A percentile compares a stretch with the other conserved stretches of the same genome.
These are phyloP conservation scores for Astropecten irregularis DNA, from an alignment of 53 echinoderm and acorn worm genomes.

Conservation along the genomic window DNA sequence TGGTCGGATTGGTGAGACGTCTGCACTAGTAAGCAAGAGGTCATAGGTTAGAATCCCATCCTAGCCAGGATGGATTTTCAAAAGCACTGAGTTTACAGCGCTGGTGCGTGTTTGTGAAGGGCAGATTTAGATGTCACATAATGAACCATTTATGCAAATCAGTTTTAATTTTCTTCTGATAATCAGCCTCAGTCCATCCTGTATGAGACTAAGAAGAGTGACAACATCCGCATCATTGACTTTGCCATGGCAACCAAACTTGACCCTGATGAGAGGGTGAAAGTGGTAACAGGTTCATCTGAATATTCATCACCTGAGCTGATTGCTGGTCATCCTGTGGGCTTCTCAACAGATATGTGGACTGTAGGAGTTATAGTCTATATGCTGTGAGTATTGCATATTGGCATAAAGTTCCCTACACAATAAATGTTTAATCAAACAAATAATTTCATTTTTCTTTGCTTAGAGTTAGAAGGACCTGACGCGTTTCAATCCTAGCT, in stretches of 20 bases:
- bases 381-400: conserved; percentile 84
- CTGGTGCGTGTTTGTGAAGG: too few relatives aligned
- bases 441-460: too few relatives aligned
- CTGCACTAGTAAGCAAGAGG: too few relatives aligned
- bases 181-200: conserved; percentile 91
- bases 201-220: conserved; percentile 86
- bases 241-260: conserved; percentile 92
- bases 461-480: too few relatives aligned
- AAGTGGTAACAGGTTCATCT: conserved; percentile 77
- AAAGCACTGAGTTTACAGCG: too few relatives aligned
- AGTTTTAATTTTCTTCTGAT: not conserved
- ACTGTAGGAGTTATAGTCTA: conserved; percentile 94
- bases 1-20: too few relatives aligned
- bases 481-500: too few relatives aligned
- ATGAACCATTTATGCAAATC: too few relatives aligned
- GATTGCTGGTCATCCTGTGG: conserved; percentile 70
- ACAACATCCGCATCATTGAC: conserved; percentile 91
- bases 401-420: not conserved
- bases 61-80: too few relatives aligned
- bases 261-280: conserved; percentile 95
- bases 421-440: too few relatives aligned
- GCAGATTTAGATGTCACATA: too few relatives aligned
- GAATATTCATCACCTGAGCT: conserved; percentile 93
- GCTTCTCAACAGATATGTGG: conserved; percentile 99
- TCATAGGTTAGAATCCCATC: too few relatives aligned